phyloP scores from a whole-genome alignment of 2,888 invertebrate genomes.

The Neria commutata region DNA sequence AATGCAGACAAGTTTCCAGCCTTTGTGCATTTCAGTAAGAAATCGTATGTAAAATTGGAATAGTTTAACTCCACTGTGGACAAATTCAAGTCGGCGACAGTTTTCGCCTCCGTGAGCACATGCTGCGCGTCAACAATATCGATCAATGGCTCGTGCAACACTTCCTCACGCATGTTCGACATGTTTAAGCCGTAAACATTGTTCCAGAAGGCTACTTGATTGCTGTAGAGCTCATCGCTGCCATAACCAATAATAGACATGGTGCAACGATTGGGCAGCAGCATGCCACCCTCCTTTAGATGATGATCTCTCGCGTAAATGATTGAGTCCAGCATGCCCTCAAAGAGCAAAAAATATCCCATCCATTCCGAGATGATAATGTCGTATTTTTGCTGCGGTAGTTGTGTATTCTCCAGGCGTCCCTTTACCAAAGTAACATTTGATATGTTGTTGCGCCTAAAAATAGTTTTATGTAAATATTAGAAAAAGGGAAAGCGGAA shows the following conservation, averaged over 20 bases:
- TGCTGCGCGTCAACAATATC: constrained; percentile 68
- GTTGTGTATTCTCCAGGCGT: constrained; percentile 79
- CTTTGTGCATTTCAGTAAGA: constrained; percentile 69
- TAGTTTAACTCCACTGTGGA: constrained; percentile 74
- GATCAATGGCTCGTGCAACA: constrained; percentile 77
- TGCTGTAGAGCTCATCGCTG: constrained; percentile 74
- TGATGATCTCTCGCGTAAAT: constrained; percentile 85
- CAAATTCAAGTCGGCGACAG: constrained; percentile 77
- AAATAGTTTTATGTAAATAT: neutral
- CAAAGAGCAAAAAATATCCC: constrained; percentile 96
- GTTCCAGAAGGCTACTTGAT: constrained; percentile 85
- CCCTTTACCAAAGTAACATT: constrained; percentile 83
- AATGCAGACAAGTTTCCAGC: constrained; percentile 78
- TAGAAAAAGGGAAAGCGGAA: too few species aligned
- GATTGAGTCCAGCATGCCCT: constrained; percentile 95
- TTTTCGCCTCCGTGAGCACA: constrained; percentile 71
- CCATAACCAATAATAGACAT: constrained; percentile 82
- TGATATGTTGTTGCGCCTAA: constrained; percentile 62
- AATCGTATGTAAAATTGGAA: constrained; percentile 74
- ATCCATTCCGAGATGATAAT: constrained; percentile 98
- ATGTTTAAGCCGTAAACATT: constrained; percentile 94
- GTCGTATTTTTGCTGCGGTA: constrained; percentile 80
- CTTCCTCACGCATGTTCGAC: constrained; percentile 87
- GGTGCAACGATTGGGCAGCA: constrained; percentile 85
- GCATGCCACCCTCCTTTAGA: constrained; percentile 74